Percentiles rank a stretch among this genome's conserved stretches.
Evolutionary conservation across 1,140 invertebrate genomes (phyloP).

Genomic region (Trichonephila clavata): DNA sequence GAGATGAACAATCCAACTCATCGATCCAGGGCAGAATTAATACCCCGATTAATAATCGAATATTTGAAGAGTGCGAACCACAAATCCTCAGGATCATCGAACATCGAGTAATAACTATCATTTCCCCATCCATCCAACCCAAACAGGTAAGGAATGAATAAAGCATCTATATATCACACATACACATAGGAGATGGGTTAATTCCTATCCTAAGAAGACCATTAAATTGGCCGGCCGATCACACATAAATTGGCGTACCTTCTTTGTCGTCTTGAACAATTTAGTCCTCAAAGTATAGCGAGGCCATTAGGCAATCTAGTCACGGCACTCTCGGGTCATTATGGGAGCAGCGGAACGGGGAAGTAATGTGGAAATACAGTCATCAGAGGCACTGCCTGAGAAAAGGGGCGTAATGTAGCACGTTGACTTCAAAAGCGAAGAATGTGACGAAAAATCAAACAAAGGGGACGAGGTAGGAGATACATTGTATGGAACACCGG

Average conservation of each 20-base stretch:
- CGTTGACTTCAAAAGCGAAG: conserved; percentile 26
- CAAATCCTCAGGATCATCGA: neutral
- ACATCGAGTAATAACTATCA: neutral
- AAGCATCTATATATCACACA: neutral
- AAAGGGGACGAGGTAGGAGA: neutral
- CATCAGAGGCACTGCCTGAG: neutral
- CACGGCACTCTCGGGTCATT: conserved; percentile 42
- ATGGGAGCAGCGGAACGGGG: conserved; percentile 4
- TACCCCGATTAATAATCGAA: neutral
- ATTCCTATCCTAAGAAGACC: conserved; percentile 16
- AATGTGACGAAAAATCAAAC: conserved; percentile 32
- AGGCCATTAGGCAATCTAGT: conserved; percentile 48
- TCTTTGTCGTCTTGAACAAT: conserved; percentile 47
- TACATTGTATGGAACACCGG: neutral
- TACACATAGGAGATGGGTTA: neutral
- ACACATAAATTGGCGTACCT: conserved; percentile 18
- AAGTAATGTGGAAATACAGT: conserved; percentile 45
- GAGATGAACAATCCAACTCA: neutral
- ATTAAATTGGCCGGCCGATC: conserved; percentile 27
- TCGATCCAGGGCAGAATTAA: neutral
- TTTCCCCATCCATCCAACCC: neutral
- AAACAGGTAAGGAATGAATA: neutral
- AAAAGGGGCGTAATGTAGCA: conserved; percentile 25
- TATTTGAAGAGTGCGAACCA: neutral
- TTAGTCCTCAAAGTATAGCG: conserved; percentile 42